A percentile compares a stretch with the other conserved stretches of the same genome.
Conservation (phyloP, 35 echinoderm and acorn worm species). For the Apostichopus californicus region DNA sequence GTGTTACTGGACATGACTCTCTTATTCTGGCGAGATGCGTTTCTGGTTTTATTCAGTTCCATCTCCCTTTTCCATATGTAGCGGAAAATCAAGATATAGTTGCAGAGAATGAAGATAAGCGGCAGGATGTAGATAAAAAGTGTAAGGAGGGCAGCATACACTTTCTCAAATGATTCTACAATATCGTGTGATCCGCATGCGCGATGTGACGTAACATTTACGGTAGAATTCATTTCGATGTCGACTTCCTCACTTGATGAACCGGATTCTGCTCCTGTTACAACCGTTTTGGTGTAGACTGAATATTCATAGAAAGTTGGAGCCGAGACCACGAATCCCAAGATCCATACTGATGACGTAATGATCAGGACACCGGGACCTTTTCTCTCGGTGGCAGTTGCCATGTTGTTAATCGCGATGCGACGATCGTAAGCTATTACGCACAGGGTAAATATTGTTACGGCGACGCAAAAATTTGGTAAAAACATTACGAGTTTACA, state of each 20-base stretch:
- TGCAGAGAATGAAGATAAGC: constrained; percentile 43
- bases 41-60: background rate
- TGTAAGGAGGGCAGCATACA: constrained; percentile 54
- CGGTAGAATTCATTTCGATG: background rate
- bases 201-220: constrained; percentile 44
- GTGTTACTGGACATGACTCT: constrained; percentile 9
- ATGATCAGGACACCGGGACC: background rate
- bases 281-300: constrained; percentile 23
- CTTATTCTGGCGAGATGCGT: background rate
- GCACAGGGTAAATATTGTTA: constrained; percentile 57
- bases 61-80: constrained; percentile 25
- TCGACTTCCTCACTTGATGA: constrained; percentile 49
- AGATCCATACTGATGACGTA: constrained; percentile 17
- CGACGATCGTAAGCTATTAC: constrained; percentile 58
- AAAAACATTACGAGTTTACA: constrained; percentile 74
- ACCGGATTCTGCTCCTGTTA: background rate
- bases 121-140: constrained; percentile 43
- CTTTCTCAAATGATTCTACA: constrained; percentile 52
- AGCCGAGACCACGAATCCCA: constrained; percentile 44
- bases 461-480: constrained; percentile 69
- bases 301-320: constrained; percentile 73
- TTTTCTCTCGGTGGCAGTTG: background rate
- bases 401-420: background rate
- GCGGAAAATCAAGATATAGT: constrained; percentile 42
- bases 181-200: constrained; percentile 70